Evolutionary conservation across 53 echinoderm and acorn worm species (phyloP), one percentile per base, ranked within the genome.

Genomic region (Zoroaster sp.): DNA sequence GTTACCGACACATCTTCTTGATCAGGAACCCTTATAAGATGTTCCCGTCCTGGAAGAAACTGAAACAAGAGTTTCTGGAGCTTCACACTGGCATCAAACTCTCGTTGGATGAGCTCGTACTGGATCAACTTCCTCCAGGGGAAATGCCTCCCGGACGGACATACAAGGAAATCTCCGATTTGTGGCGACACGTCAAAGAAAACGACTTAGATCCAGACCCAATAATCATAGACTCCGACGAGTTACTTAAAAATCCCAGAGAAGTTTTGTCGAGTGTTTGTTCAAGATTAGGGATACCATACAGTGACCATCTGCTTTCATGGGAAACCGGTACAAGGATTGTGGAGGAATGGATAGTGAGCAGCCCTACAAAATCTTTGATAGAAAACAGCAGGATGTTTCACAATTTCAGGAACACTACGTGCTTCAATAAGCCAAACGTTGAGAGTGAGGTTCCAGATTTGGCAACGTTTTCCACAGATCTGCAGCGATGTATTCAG

Each of bases 1-100:
- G 85, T 9, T 90, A 90, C 49, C 77, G 69, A 25, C 90, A 85
- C 76, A 46, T 74, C 20, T 90, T 90, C 65, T 30, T 90, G 59
- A 90, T 85, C 37, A 74, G 90, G 35, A 65, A 71, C 46, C 90
- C 90, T 8, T 66, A 20, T 30, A 73, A 83, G 66, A 55, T 85
- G 23, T 85, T 90, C 39, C 85, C 76, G 12, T 90, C 90, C 21
- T 75, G 42, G 14, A 78, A 59, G 59, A 75, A 87, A 15, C 3
- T 73, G 40, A 31, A 46, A 10, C 21, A 33, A 12, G 21, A 47
- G 25, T 31, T 54, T 3, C 23, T 8, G 4, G 54, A 54, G 8
- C 54, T 54, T n/a, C n/a, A n/a, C 21, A 54, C 5, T 23, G 54
- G 54, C 54, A 54, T 1, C 0, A 54, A 54, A 8, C 5, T 54